phyloP scores from a whole-genome alignment of 2,888 invertebrate genomes.

The Dichetophora obliterata region DNA sequence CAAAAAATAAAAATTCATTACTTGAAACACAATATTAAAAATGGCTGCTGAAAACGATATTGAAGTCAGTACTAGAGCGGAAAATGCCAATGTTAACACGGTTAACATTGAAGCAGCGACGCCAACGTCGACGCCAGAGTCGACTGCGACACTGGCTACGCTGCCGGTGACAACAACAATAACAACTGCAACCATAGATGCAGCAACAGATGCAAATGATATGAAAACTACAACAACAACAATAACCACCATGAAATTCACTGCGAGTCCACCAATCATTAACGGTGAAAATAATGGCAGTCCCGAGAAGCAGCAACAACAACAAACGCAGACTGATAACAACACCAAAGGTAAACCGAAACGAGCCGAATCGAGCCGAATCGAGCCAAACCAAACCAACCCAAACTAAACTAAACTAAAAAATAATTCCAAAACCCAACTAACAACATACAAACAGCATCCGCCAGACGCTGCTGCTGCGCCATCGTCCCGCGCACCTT shows the following conservation, averaged over 20 bases:
- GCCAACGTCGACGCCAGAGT: conserved; percentile 33
- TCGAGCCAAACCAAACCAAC: conserved; percentile 29
- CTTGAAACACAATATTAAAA: conserved; percentile 24
- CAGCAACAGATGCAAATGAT: conserved; percentile 40
- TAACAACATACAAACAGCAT: conserved; percentile 11
- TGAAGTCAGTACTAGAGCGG: conserved; percentile 48
- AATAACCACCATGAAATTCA: conserved; percentile 14
- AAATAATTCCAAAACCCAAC: conserved; percentile 34
- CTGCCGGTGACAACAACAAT: neutral
- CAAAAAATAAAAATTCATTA: conserved; percentile 30
- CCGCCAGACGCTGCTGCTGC: conserved; percentile 1
- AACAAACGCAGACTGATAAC: conserved; percentile 40
- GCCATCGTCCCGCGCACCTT: neutral
- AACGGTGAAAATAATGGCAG: conserved; percentile 54
- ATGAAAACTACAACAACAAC: conserved; percentile 36
- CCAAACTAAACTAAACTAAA: conserved; percentile 29
- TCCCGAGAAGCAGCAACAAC: conserved; percentile 39
- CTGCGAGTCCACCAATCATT: neutral
- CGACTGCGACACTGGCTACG: conserved; percentile 14
- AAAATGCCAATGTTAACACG: conserved; percentile 46
- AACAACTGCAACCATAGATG: neutral
- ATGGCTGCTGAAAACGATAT: conserved; percentile 49
- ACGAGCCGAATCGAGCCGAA: neutral
- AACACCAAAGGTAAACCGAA: conserved; percentile 51
- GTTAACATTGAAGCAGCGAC: conserved; percentile 46